phyloP scores from a whole-genome alignment of 35 echinoderm and acorn worm genomes.

The Lytechinus variegatus region DNA sequence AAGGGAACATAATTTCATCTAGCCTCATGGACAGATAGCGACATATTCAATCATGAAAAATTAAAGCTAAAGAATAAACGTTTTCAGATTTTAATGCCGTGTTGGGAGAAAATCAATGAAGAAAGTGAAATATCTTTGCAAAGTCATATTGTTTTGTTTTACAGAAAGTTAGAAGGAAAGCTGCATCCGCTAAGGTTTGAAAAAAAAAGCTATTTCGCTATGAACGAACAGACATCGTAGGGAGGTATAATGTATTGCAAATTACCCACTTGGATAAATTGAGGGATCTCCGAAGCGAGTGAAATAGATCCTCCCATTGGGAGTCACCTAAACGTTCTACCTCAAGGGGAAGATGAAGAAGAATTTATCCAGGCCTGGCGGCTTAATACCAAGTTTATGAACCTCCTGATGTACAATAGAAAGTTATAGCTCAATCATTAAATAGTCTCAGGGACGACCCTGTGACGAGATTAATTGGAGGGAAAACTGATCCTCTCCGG shows the following conservation, averaged over 20 bases:
- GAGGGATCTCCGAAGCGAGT: neutral
- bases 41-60: no score
- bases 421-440: neutral
- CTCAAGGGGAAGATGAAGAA: neutral
- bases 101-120: no score
- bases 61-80: no score
- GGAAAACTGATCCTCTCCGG: neutral
- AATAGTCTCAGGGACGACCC: neutral
- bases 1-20: no score
- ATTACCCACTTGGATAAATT: slow-evolving; percentile 13
- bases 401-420: neutral
- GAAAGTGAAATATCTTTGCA: no score
- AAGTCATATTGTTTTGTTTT: no score
- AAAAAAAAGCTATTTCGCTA: neutral
- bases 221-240: neutral
- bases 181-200: no score
- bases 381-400: neutral
- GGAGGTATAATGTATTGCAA: neutral
- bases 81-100: no score
- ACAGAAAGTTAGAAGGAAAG: no score
- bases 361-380: neutral
- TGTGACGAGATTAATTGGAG: neutral
- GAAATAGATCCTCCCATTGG: slow-evolving; percentile 1
- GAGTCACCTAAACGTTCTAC: neutral
- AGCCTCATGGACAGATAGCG: no score